phyloP scores from a whole-genome alignment of 23 tunicate species.

The Ascidia mentula region DNA sequence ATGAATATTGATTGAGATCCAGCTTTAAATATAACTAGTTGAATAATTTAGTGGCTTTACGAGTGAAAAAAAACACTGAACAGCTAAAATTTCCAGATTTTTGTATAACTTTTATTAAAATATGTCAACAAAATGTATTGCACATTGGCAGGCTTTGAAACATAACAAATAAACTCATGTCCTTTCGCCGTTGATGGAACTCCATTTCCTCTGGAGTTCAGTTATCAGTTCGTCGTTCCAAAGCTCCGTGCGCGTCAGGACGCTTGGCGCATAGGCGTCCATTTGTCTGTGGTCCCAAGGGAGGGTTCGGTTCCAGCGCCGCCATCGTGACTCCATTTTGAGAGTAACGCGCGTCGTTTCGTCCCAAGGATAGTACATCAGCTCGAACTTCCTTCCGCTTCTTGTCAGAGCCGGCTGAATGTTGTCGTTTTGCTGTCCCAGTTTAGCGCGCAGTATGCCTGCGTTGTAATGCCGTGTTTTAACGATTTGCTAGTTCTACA shows the following conservation, averaged over 20 bases:
- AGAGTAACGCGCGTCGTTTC: constrained; percentile 13
- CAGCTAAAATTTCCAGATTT: no score
- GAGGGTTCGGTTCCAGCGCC: constrained; percentile 31
- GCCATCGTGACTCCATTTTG: constrained; percentile 54
- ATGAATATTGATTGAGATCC: no score
- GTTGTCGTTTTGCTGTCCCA: constrained; percentile 34
- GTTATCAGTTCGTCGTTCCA: not conserved
- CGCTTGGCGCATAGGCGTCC: not conserved
- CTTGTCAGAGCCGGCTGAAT: constrained; percentile 38
- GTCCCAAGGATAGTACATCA: constrained; percentile 83
- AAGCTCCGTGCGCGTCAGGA: not conserved
- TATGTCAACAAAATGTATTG: no score
- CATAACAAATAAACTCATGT: no score
- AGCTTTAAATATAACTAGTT: no score
- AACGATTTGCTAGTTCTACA: no score
- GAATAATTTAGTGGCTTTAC: no score
- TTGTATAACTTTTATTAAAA: no score
- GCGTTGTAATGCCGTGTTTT: no score
- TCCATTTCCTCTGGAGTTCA: not conserved
- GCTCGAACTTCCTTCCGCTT: constrained; percentile 11
- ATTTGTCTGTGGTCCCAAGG: constrained; percentile 23
- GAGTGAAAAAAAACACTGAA: no score
- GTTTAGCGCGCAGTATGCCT: constrained; percentile 66
- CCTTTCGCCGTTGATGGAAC: not conserved
- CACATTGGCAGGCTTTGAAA: no score